Evolutionary conservation across 1,140 invertebrate species (phyloP).

Genomic region (Sitobion miscanthi): DNA sequence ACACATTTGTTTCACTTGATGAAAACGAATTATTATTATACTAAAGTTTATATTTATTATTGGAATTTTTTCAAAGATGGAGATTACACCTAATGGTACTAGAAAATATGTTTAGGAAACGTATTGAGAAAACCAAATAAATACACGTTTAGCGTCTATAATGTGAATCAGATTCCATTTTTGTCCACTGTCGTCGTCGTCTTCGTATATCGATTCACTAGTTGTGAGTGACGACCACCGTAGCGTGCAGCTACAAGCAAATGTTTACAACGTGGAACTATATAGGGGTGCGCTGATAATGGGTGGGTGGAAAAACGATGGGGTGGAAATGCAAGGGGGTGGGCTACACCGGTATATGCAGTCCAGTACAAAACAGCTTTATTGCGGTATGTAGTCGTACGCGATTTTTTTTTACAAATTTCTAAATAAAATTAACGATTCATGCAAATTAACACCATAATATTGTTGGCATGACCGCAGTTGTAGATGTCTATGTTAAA

Average conservation of each 20-base stretch:
- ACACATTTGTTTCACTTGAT: background rate
- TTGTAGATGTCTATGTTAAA: background rate
- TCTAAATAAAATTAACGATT: background rate
- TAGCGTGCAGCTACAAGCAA: background rate
- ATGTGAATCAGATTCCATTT: background rate
- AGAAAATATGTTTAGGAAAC: background rate
- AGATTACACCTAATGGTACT: background rate
- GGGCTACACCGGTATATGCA: background rate
- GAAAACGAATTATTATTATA: background rate
- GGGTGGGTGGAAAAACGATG: too few species aligned
- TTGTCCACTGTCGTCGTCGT: background rate
- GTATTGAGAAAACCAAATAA: background rate
- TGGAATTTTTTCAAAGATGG: background rate
- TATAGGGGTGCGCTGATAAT: background rate
- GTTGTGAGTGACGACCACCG: background rate
- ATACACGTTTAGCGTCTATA: background rate
- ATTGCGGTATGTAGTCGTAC: background rate
- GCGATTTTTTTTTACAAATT: background rate
- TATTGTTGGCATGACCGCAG: background rate
- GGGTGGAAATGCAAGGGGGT: too few species aligned
- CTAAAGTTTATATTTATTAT: background rate
- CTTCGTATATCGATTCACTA: background rate
- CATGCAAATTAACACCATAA: background rate
- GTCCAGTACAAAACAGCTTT: background rate
- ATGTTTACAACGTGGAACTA: background rate